Percentiles rank a stretch among this genome's conserved stretches.
Conservation (phyloP, 2,113 vertebrate species). For the Carassius gibelio region DNA sequence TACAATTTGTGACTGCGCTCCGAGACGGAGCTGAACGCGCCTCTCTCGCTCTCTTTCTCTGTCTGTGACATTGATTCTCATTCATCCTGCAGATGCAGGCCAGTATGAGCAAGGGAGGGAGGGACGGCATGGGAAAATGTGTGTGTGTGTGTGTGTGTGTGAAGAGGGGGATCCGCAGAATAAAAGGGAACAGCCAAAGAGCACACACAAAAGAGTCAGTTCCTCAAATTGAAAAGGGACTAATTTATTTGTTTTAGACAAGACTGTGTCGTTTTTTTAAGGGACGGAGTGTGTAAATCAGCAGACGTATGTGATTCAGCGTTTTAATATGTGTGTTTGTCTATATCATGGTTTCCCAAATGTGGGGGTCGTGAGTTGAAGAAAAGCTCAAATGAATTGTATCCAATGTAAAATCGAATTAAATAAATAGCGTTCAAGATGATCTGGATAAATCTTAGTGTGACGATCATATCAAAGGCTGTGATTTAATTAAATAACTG, state of each 20-base stretch:
- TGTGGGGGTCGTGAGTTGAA: neutral
- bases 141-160: constrained; percentile 48
- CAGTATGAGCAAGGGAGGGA: constrained; percentile 35
- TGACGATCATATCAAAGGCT: neutral
- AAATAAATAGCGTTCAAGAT: neutral
- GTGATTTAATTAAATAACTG: neutral
- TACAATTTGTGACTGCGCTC: constrained; percentile 76
- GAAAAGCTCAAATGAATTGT: neutral
- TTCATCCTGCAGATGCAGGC: constrained; percentile 58
- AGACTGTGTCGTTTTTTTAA: constrained; percentile 11
- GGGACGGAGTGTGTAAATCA: constrained; percentile 18
- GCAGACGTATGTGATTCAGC: neutral
- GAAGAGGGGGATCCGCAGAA: neutral
- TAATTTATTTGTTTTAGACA: constrained; percentile 44
- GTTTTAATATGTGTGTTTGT: constrained; percentile 22
- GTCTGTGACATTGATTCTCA: constrained; percentile 74
- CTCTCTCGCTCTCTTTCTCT: constrained; percentile 51
- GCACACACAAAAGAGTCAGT: constrained; percentile 42
- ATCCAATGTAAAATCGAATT: neutral
- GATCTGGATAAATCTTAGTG: neutral
- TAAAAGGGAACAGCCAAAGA: constrained; percentile 43
- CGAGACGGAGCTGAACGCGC: constrained; percentile 64
- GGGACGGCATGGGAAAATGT: constrained; percentile 37
- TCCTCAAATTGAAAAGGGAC: constrained; percentile 32
- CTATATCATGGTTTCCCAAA: neutral